Percentiles rank a stretch among this genome's conserved stretches.
Evolutionary conservation across 2,113 vertebrate species (phyloP).

Genomic region (Amia ocellicauda): DNA sequence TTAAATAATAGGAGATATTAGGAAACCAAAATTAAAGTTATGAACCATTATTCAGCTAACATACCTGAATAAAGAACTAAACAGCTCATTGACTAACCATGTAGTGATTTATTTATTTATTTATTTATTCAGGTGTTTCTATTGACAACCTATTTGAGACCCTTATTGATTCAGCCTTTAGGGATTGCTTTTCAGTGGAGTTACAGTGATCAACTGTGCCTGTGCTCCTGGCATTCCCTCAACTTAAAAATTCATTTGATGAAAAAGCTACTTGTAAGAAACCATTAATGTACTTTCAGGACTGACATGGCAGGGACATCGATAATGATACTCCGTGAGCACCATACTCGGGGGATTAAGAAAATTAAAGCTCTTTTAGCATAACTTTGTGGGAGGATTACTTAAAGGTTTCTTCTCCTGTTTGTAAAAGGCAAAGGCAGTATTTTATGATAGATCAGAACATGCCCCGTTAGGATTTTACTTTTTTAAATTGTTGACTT

Average conservation of each 20-base stretch:
- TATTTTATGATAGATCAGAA: too few relatives aligned
- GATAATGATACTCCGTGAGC: not conserved
- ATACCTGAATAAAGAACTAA: too few relatives aligned
- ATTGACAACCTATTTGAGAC: not conserved
- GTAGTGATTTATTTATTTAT: too few relatives aligned
- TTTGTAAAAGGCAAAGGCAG: too few relatives aligned
- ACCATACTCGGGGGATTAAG: not conserved
- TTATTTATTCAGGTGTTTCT: too few relatives aligned
- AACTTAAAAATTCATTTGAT: constrained; percentile 36
- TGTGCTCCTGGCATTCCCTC: constrained; percentile 31
- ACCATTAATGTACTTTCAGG: constrained; percentile 23
- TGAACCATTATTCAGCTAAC: too few relatives aligned
- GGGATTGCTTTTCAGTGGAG: constrained; percentile 14
- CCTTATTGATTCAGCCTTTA: constrained; percentile 33
- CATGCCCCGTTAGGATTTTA: too few relatives aligned
- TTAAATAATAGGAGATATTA: too few relatives aligned
- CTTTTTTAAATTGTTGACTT: too few relatives aligned
- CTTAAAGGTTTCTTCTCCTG: constrained; percentile 7
- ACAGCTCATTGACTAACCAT: too few relatives aligned
- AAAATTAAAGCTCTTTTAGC: constrained; percentile 26
- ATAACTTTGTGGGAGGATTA: constrained; percentile 1
- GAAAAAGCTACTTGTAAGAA: constrained; percentile 23
- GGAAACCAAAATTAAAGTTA: too few relatives aligned
- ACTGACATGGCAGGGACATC: constrained; percentile 15
- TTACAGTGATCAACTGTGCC: constrained; percentile 19